Evolutionary conservation across 2,797 vertebrate species (phyloP).

Genomic region (Rhinophrynus dorsalis): DNA sequence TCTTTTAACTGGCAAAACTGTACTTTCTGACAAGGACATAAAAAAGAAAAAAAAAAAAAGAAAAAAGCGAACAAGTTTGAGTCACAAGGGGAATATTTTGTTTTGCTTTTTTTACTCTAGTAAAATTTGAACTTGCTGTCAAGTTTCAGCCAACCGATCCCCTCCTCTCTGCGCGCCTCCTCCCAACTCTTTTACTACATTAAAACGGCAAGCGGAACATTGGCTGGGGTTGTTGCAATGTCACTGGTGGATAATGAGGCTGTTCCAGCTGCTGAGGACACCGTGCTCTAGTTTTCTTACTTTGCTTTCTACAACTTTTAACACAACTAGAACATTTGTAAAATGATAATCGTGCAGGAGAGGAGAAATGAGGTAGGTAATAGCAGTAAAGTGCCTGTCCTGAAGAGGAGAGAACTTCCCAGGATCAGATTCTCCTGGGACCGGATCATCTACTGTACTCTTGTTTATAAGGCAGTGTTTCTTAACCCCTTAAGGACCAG

Average conservation of each 20-base stretch:
- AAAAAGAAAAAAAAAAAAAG: conserved; percentile 33
- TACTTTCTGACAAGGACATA: conserved; percentile 56
- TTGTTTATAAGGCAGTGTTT: too few relatives aligned
- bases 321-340: not conserved
- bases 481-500: too few relatives aligned
- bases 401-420: too few relatives aligned
- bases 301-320: conserved; percentile 18
- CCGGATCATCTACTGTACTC: too few relatives aligned
- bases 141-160: not conserved
- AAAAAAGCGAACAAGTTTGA: too few relatives aligned
- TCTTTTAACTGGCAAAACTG: conserved; percentile 83
- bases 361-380: not conserved
- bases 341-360: not conserved
- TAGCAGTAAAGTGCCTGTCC: too few relatives aligned
- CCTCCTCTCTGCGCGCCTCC: conserved; percentile 1
- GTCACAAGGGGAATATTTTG: conserved; percentile 6
- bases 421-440: too few relatives aligned
- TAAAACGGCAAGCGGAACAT: conserved; percentile 27
- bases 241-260: conserved; percentile 47
- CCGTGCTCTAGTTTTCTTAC: conserved; percentile 26
- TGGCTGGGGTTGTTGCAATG: conserved; percentile 44
- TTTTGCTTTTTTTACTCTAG: not conserved
- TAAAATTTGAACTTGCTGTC: conserved; percentile 29
- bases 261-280: conserved; percentile 29
- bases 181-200: conserved; percentile 25